phyloP scores from a whole-genome alignment of 2,888 invertebrate genomes.

The Blomia tropicalis region DNA sequence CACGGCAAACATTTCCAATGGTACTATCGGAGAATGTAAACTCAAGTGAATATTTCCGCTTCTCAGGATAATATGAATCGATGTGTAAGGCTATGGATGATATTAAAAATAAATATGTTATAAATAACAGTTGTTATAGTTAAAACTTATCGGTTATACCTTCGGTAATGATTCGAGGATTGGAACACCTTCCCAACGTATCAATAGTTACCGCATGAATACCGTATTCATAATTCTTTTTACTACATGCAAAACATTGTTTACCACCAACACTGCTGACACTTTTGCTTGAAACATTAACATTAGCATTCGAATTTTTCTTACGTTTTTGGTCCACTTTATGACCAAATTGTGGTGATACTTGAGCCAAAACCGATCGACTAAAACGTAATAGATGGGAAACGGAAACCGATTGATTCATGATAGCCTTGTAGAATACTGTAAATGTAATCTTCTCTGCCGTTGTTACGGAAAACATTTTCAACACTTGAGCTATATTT shows the following conservation, averaged over 20 bases:
- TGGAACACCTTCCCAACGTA: constrained; percentile 1
- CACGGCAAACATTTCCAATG: not conserved
- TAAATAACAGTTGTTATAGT: not conserved
- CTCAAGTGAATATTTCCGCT: not conserved
- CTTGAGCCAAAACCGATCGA: not conserved
- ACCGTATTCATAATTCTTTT: constrained; percentile 12
- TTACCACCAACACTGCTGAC: not conserved
- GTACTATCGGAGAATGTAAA: not conserved
- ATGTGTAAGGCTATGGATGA: not conserved
- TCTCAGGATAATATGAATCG: not conserved
- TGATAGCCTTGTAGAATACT: not conserved
- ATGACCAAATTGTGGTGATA: not conserved
- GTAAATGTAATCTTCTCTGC: not conserved
- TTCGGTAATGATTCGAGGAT: not conserved
- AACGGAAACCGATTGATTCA: not conserved
- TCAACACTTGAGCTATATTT: not conserved
- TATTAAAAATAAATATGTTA: not conserved
- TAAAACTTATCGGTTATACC: not conserved
- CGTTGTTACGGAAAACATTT: not conserved
- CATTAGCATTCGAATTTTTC: not conserved
- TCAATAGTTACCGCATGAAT: constrained; percentile 10
- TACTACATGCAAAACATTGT: not conserved
- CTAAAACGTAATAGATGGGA: not conserved
- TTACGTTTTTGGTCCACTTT: not conserved
- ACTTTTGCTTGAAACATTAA: not conserved